A percentile compares a stretch with the other conserved stretches of the same genome.
Conservation (phyloP, 2,888 invertebrate species). For the Parascotia fuliginaria region DNA sequence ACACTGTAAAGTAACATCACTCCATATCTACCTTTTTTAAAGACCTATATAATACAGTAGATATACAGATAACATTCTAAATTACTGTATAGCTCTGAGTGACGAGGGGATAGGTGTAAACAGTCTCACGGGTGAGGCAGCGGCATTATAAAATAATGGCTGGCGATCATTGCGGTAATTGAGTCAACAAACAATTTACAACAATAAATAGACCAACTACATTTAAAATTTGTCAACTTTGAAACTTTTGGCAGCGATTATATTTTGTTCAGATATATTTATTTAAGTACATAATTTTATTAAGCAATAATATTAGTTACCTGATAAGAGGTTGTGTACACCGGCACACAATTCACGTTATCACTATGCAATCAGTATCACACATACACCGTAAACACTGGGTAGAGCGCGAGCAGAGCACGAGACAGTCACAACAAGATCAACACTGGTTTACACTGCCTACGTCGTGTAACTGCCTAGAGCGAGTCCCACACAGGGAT, state of each 20-base stretch:
- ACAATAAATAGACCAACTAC: constrained; percentile 22
- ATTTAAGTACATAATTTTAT: no score
- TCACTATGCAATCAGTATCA: constrained; percentile 62
- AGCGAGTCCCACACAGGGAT: constrained; percentile 50
- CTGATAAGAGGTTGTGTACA: constrained; percentile 47
- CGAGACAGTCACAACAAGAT: constrained; percentile 56
- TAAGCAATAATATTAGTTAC: constrained; percentile 41
- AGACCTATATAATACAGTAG: no score
- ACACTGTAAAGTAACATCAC: no score
- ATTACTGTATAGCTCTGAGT: no score
- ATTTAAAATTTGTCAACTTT: constrained; percentile 14
- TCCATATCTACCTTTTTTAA: no score
- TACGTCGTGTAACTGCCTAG: constrained; percentile 35
- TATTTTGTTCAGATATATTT: neutral
- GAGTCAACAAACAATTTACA: constrained; percentile 17
- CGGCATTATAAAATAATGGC: no score
- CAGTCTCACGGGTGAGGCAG: no score
- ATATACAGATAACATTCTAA: no score
- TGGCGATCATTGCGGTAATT: no score
- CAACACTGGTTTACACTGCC: constrained; percentile 44
- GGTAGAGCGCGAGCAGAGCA: constrained; percentile 22
- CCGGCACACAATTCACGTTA: constrained; percentile 56
- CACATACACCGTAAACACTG: constrained; percentile 63
- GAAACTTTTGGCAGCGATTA: constrained; percentile 28
- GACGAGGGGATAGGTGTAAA: constrained; percentile 24